Percentiles rank a stretch among this genome's conserved stretches.
Evolutionary conservation across 2,797 vertebrate genomes (phyloP).

Genomic region (Myripristis murdjan): DNA sequence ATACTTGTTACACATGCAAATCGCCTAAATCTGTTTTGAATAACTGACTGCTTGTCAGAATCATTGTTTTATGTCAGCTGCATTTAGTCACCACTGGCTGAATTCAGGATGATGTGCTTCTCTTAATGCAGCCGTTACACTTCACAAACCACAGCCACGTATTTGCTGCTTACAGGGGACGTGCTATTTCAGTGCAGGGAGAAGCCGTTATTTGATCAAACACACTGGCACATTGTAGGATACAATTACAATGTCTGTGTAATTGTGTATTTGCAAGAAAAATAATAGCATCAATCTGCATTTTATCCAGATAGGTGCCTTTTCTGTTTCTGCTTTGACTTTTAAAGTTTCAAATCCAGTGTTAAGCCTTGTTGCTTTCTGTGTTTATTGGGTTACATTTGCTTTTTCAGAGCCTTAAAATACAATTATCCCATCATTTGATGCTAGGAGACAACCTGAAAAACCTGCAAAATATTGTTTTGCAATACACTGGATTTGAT

Average conservation of each 20-base stretch:
- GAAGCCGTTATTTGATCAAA: not conserved
- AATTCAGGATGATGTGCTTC: not conserved
- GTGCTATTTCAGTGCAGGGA: not conserved
- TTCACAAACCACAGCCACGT: not conserved
- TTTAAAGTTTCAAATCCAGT: not conserved
- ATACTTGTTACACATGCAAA: slow-evolving; percentile 43
- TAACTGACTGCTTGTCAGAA: slow-evolving; percentile 7
- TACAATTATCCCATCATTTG: no score
- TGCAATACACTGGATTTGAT: no score
- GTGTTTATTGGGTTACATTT: not conserved
- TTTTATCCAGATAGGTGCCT: not conserved
- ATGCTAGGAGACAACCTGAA: no score
- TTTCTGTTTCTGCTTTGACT: not conserved
- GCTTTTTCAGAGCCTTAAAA: no score
- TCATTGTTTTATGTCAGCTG: not conserved
- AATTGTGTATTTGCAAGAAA: not conserved
- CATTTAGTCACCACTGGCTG: not conserved
- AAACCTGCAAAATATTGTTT: no score
- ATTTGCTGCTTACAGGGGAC: not conserved
- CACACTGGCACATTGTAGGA: not conserved
- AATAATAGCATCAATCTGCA: not conserved
- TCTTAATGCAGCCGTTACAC: slow-evolving; percentile 1
- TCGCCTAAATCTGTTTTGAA: slow-evolving; percentile 9
- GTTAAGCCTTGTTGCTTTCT: not conserved
- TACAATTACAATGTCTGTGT: not conserved